Evolutionary conservation across 2,113 vertebrate species (phyloP).

Genomic region (Mobula hypostoma): DNA sequence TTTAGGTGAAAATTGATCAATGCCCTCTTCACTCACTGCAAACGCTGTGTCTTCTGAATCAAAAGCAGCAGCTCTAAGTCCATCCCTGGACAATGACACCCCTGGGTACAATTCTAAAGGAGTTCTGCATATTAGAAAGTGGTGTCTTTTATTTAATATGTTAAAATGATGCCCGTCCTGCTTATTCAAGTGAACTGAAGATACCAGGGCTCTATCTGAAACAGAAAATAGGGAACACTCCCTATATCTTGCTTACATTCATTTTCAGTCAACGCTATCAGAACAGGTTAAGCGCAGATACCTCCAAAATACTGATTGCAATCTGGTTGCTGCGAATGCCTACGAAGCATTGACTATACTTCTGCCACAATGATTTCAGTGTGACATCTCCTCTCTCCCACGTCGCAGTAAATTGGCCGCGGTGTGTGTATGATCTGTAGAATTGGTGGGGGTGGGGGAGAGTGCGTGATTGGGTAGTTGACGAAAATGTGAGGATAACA

Average conservation of each 20-base stretch:
- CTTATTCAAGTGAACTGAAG: background rate
- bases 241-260: background rate
- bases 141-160: background rate
- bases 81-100: background rate
- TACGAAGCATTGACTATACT: background rate
- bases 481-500: too few relatives aligned
- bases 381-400: background rate
- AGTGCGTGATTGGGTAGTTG: too few relatives aligned
- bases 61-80: background rate
- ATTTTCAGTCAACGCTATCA: background rate
- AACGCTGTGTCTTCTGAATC: background rate
- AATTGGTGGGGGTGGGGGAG: background rate
- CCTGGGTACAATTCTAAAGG: background rate
- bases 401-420: too few relatives aligned
- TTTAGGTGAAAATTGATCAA: background rate
- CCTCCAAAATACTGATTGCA: background rate
- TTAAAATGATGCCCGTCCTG: background rate
- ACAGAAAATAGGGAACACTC: background rate
- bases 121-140: background rate
- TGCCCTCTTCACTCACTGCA: background rate
- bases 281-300: background rate
- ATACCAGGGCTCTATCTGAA: background rate
- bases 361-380: background rate
- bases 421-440: too few relatives aligned
- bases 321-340: background rate